Evolutionary conservation across 1,140 invertebrate genomes (phyloP).

Genomic region (Hydropsyche tenuis): DNA sequence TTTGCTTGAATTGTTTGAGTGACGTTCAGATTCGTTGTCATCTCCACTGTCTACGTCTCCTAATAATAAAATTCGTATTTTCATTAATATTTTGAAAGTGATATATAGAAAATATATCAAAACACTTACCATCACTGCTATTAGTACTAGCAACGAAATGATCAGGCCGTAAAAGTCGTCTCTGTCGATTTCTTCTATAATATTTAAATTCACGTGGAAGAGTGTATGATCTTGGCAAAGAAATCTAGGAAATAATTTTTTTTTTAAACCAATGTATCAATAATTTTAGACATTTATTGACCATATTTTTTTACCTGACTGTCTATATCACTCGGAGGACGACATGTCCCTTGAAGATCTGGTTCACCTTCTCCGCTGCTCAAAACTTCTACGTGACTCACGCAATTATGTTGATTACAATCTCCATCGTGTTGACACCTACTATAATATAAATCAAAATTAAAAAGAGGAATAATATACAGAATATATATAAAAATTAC

Average conservation of each 20-base stretch:
- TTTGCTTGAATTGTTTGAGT: constrained; percentile 55
- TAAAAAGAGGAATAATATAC: too few species aligned
- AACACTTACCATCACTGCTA: constrained; percentile 77
- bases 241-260: constrained; percentile 63
- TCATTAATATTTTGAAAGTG: constrained; percentile 17
- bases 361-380: constrained; percentile 57
- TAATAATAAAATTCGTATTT: constrained; percentile 47
- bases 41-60: constrained; percentile 73
- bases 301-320: constrained; percentile 67
- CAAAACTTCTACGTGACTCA: constrained; percentile 37
- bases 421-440: constrained; percentile 58
- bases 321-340: constrained; percentile 74
- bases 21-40: constrained; percentile 65
- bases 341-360: constrained; percentile 61
- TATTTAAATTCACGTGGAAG: constrained; percentile 85
- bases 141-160: constrained; percentile 80
- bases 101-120: constrained; percentile 18
- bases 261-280: too few species aligned
- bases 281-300: not conserved
- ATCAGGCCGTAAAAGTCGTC: constrained; percentile 63
- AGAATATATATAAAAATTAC: not conserved
- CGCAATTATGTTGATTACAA: constrained; percentile 41
- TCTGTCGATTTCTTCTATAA: constrained; percentile 66
- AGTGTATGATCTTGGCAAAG: constrained; percentile 82
- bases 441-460: constrained; percentile 8